A percentile compares a stretch with the other conserved stretches of the same genome.
Conservation (phyloP, 2,888 invertebrate species). For the Leuctra nigra region DNA sequence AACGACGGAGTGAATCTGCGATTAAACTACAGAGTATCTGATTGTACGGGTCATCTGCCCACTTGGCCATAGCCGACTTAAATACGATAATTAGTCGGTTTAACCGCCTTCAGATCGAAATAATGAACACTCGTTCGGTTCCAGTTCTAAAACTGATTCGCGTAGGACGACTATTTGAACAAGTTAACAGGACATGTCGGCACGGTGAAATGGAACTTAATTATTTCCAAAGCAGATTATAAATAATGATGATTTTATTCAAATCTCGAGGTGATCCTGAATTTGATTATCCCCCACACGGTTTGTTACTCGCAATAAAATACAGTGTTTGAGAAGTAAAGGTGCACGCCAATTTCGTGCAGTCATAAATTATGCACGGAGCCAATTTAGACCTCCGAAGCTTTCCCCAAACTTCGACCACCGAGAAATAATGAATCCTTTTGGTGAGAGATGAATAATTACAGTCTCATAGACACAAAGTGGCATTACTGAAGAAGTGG, state of each 20-base stretch:
- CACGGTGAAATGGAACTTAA: background rate
- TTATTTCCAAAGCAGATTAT: background rate
- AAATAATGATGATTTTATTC: background rate
- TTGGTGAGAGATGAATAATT: too few species aligned
- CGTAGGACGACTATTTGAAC: slow-evolving; percentile 10
- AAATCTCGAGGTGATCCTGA: background rate
- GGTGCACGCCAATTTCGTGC: too few species aligned
- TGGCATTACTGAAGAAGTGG: too few species aligned
- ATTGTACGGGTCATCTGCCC: too few species aligned
- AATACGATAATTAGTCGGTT: background rate
- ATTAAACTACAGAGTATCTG: too few species aligned
- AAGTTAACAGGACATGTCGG: slow-evolving; percentile 1
- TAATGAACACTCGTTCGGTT: background rate
- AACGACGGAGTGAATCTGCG: too few species aligned
- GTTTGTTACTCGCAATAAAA: background rate
- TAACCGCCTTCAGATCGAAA: background rate
- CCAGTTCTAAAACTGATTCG: background rate
- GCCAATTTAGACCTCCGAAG: background rate
- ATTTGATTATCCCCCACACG: background rate
- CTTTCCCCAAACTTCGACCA: too few species aligned
- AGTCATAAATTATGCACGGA: background rate
- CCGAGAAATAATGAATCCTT: too few species aligned
- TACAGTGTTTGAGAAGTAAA: too few species aligned
- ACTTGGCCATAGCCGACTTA: too few species aligned
- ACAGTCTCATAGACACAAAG: too few species aligned